Percentiles rank a stretch among this genome's conserved stretches.
Conservation (phyloP, 2,797 vertebrate species). For the Pristis pectinata region DNA sequence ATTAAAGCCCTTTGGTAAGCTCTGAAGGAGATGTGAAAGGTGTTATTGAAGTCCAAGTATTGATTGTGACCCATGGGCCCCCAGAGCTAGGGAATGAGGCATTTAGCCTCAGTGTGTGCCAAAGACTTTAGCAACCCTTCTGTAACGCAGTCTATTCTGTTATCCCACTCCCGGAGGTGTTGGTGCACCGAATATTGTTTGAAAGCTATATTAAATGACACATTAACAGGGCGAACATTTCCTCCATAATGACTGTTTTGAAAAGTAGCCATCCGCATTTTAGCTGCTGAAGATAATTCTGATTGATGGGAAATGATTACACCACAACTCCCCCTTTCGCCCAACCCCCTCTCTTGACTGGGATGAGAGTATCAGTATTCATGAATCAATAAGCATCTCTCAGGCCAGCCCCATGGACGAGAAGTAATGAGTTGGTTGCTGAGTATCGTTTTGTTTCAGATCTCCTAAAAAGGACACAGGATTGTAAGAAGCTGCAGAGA, state of each 20-base stretch:
- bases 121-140: background rate
- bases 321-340: too few relatives aligned
- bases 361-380: background rate
- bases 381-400: slow-evolving; percentile 15
- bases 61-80: background rate
- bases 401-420: background rate
- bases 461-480: background rate
- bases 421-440: background rate
- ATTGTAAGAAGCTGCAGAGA: too few relatives aligned
- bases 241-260: background rate
- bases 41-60: too few relatives aligned
- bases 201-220: slow-evolving; percentile 30
- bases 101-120: background rate
- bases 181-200: background rate
- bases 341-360: background rate
- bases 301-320: background rate
- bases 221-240: slow-evolving; percentile 1
- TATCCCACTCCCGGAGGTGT: background rate
- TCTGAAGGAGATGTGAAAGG: too few relatives aligned
- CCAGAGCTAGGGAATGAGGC: background rate
- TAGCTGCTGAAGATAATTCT: slow-evolving; percentile 7
- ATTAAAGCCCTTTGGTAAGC: too few relatives aligned
- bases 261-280: slow-evolving; percentile 7
- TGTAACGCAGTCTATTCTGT: background rate
- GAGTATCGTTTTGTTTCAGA: background rate